Conservation (phyloP, 2,888 invertebrate species). For the Nomada fucata region DNA sequence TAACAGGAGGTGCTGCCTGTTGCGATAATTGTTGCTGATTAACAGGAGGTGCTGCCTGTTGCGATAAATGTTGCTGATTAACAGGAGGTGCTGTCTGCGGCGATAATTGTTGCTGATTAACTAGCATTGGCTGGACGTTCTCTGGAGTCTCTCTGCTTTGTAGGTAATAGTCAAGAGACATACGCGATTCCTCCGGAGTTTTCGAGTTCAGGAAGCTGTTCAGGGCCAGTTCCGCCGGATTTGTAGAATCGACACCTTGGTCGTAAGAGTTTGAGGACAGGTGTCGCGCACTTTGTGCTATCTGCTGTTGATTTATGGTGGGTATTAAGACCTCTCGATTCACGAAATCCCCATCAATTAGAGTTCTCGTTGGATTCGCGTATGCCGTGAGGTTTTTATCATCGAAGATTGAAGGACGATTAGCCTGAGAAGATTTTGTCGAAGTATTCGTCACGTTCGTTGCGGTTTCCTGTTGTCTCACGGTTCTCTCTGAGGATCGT, state of each 20-base stretch:
- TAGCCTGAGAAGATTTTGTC: conserved; percentile 57
- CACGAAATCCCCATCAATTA: not conserved
- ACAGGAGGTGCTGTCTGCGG: conserved; percentile 6
- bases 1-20: not conserved
- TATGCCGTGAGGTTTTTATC: not conserved
- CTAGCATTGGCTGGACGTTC: not conserved
- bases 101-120: conserved; percentile 30
- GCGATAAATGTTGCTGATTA: conserved; percentile 33
- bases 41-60: not conserved
- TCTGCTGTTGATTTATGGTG: not conserved
- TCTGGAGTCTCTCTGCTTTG: conserved; percentile 32
- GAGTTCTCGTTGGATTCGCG: not conserved
- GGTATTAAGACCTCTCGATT: not conserved
- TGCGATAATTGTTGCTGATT: conserved; percentile 37
- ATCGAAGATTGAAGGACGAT: conserved; percentile 53
- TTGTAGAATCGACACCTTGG: not conserved
- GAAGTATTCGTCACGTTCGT: conserved; percentile 36
- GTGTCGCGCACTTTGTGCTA: conserved; percentile 25
- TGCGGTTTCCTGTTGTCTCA: conserved; percentile 59
- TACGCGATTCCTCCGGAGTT: conserved; percentile 79
- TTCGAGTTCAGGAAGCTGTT: conserved; percentile 76
- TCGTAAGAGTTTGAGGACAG: conserved; percentile 8
- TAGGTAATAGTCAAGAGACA: conserved; percentile 76
- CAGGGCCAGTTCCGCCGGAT: conserved; percentile 68
- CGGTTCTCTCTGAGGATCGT: conserved; percentile 67